These are phyloP conservation scores for Cettia cetti DNA, from an alignment of 2,113 vertebrate species.

Conservation along the genomic window DNA sequence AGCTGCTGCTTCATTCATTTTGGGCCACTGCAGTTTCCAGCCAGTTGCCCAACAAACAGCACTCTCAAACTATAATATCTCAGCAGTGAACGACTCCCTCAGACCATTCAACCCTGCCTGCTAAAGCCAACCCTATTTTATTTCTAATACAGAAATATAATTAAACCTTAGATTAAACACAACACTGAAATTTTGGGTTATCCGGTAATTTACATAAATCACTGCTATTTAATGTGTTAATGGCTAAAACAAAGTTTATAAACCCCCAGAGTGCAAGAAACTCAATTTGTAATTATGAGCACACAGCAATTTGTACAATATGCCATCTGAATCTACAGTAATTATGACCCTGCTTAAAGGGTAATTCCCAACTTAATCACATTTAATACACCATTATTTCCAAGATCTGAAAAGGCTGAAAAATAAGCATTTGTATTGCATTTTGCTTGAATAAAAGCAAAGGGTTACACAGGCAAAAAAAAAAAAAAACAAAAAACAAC, in stretches of 20 bases:
- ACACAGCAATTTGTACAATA: conserved; percentile 36
- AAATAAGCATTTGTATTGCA: background rate
- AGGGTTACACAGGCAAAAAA: background rate
- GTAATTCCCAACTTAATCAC: conserved; percentile 61
- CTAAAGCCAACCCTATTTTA: background rate
- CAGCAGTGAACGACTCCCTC: background rate
- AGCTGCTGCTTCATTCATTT: background rate
- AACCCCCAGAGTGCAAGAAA: conserved; percentile 53
- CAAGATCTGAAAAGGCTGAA: background rate
- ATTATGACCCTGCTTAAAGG: conserved; percentile 52
- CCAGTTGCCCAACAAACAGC: background rate
- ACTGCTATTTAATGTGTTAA: conserved; percentile 50
- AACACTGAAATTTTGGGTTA: background rate
- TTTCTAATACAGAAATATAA: background rate
- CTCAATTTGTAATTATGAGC: conserved; percentile 53
- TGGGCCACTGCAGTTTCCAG: background rate
- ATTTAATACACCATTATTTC: background rate
- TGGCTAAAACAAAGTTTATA: conserved; percentile 54
- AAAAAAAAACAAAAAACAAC: background rate
- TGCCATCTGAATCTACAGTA: conserved; percentile 42
- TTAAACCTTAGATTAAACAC: background rate
- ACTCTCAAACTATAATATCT: background rate
- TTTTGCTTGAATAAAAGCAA: conserved; percentile 13
- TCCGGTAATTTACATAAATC: conserved; percentile 35
- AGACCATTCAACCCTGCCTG: background rate